Base-by-base conservation (phyloP, 2,113 vertebrate species). In the Camelus dromedarius region DNA sequence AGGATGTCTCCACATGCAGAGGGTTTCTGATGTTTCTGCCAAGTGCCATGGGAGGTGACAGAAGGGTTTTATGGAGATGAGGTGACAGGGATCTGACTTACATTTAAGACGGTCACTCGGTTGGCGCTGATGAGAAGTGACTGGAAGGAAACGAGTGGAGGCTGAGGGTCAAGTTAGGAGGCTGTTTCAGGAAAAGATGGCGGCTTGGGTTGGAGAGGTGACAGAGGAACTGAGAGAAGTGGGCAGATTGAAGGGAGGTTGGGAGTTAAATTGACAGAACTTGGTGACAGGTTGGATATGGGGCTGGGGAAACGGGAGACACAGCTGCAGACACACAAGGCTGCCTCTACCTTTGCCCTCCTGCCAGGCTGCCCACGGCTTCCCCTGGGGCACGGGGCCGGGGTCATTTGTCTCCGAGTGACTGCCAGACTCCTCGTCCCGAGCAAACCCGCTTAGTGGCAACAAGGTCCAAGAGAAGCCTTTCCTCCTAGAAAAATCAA, bases 401-500 rank as follows among this genome's bases (percentile, higher is more conserved):
- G 76, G 58, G 54, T 75, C 77, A 54, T 83, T 24, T 16, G 1
- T 77, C 75, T 70, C 87, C 6, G 16, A 48, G 58, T 35, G 46
- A 38, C 90, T 80, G 92, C 83, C 90, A 66, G 79, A 56, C 10
- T 56, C 26, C 35, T 84, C 18, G 15, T 67, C 46, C 52, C 60
- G 46, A 42, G 48, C 58, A 94, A 97, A 48, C 56, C 32, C 14
- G 16, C 50, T 38, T 60, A 22, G 0, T 32, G 76, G 66, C 50
- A 93, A 89, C 93, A 77, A 91, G 76, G 81, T 92, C 5, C 80
- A 80, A 97, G 75, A 56, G 93, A 87, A 20, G 24, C 0, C 70
- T 79, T 96, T 97, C 76, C 46, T 77, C 69, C 24, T 54, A 32
- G 82, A 91, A 95, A 96, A 97, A 96, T 93, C 82, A 77, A 76